phyloP scores from a whole-genome alignment of 1,140 invertebrate species.

The Microplitis demolitor region DNA sequence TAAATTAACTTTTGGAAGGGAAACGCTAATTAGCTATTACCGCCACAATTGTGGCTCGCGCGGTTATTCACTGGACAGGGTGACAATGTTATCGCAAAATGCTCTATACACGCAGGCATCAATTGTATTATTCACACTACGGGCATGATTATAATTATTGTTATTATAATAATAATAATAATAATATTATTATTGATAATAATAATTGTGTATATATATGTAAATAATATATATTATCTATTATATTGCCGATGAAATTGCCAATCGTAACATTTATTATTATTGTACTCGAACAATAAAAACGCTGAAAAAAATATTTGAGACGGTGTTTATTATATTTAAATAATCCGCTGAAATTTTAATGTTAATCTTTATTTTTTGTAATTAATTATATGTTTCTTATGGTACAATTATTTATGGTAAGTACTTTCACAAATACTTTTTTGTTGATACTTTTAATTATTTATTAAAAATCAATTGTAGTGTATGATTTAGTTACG shows the following conservation, averaged over 20 bases:
- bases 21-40: conserved; percentile 19
- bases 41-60: conserved; percentile 8
- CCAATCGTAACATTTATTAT: conserved; percentile 50
- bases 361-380: too few species aligned
- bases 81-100: conserved; percentile 16
- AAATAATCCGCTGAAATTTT: too few species aligned
- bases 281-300: conserved; percentile 56
- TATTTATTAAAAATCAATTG: too few species aligned
- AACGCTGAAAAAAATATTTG: conserved; percentile 38
- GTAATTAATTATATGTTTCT: too few species aligned
- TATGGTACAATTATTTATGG: too few species aligned
- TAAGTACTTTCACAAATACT: too few species aligned
- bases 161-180: conserved; percentile 16
- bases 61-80: conserved; percentile 23
- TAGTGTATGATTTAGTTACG: too few species aligned
- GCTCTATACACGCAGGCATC: conserved; percentile 4
- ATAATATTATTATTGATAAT: conserved; percentile 15
- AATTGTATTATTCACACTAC: conserved; percentile 2
- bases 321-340: too few species aligned
- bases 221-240: conserved; percentile 43
- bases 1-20: neutral
- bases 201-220: conserved; percentile 51
- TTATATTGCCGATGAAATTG: conserved; percentile 40
- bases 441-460: too few species aligned
- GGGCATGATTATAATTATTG: neutral